Evolutionary conservation across 2,888 invertebrate species (phyloP), one percentile per base, ranked within the genome.

Genomic region (Thysanoteuthis rhombus): DNA sequence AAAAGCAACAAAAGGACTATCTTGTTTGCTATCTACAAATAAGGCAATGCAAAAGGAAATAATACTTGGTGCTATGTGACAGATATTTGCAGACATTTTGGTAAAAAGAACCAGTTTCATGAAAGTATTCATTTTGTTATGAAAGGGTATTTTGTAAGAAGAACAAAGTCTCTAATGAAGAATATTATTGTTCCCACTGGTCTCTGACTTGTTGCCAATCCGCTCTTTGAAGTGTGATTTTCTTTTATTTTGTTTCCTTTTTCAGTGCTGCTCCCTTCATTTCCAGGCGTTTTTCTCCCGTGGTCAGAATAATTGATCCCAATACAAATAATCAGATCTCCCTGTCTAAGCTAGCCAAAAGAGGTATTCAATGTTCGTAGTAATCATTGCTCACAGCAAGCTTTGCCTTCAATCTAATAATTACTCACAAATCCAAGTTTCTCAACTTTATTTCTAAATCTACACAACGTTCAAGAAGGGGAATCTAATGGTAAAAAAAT

Each of bases 251-350:
- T 90, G 8, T 39, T 90, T 90, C 90, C 92, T 45, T 39, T 92
- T 92, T 92, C 92, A 92, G 92, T n/a, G 92, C 92, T 52, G 52
- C 52, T 36, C 92, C 92, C 36, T 92, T 92, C 38, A 58, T 92
- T 25, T 92, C 92, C 47, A n/a, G 52, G 22, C 91, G 91, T 91
- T 91, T 91, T 42, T 91, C 91, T 39, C 40, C 91, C 32, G 42
- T 32, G 16, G n/a, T 91, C 91, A 25, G 32, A n/a, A 91, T 91
- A 91, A 39, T n/a, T 91, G 91, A 91, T n/a, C 91, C 91, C 91
- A 40, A 91, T 40, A 40, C 38, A 36, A 39, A 28, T 3, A 39
- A 39, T 39, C 91, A 91, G 40, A 39, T 91, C 10, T 42, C 91
- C 25, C 90, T 90, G 12, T 90, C 90, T 90, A 90, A 90, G 16